Evolutionary conservation across 2,797 vertebrate species (phyloP).

Genomic region (Fratercula arctica): DNA sequence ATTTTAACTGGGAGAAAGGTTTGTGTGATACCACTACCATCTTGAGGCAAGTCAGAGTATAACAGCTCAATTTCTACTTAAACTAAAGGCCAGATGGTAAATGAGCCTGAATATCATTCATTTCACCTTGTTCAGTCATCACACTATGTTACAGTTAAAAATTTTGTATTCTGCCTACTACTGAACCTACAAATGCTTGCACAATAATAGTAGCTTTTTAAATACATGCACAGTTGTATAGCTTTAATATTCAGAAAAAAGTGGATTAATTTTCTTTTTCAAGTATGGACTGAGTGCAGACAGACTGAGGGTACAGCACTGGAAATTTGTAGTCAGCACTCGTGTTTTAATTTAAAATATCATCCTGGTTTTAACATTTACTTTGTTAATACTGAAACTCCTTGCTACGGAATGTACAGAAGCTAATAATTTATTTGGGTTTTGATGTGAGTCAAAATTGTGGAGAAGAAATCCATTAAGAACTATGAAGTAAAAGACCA

Average conservation of each 20-base stretch:
- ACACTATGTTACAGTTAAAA: not conserved
- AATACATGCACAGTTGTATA: not conserved
- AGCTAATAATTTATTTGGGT: not conserved
- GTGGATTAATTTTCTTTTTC: not conserved
- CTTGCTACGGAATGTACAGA: not conserved
- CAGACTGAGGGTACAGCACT: not conserved
- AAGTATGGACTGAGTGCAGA: not conserved
- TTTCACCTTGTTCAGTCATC: not conserved
- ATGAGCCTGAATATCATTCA: not conserved
- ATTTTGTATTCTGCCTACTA: not conserved
- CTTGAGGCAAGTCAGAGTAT: constrained; percentile 63
- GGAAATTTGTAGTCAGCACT: not conserved
- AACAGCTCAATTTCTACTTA: not conserved
- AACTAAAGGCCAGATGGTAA: not conserved
- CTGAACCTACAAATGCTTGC: not conserved
- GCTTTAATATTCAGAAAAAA: too few relatives aligned
- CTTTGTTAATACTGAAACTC: not conserved
- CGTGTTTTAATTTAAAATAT: not conserved
- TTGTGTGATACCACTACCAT: constrained; percentile 70
- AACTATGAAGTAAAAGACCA: not conserved
- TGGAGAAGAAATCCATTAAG: not conserved
- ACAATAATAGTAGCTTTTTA: not conserved
- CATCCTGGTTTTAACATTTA: not conserved
- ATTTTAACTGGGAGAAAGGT: not conserved
- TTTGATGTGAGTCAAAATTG: not conserved